These are phyloP conservation scores for Dicrostonyx torquatus DNA, from an alignment of 2,797 vertebrate species.

Conservation along the genomic window DNA sequence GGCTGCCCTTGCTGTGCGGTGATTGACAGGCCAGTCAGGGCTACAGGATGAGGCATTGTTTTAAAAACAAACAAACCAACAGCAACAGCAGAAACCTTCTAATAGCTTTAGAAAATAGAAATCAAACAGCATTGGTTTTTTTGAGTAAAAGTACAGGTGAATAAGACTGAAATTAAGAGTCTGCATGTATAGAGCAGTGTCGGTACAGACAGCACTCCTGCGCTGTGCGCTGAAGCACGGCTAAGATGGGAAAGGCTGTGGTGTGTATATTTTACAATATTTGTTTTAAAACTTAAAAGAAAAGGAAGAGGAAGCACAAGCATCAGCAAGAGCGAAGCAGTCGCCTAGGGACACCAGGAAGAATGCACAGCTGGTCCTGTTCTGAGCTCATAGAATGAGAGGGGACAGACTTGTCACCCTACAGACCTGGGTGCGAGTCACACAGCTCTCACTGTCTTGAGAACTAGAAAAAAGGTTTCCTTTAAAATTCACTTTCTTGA, in stretches of 20 bases:
- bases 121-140: background rate
- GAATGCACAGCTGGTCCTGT: background rate
- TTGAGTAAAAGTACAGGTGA: conserved; percentile 19
- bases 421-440: background rate
- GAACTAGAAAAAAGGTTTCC: background rate
- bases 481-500: background rate
- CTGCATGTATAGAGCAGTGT: no score
- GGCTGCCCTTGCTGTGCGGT: background rate
- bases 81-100: background rate
- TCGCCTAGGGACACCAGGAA: background rate
- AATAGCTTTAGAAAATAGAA: background rate
- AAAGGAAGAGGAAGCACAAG: background rate
- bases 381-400: background rate
- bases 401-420: background rate
- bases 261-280: background rate
- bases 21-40: background rate
- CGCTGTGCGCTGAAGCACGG: no score
- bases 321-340: background rate
- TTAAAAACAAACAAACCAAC: background rate
- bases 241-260: background rate
- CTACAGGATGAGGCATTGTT: background rate
- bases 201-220: no score
- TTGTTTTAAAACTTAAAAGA: background rate
- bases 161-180: background rate
- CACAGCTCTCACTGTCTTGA: background rate